Conservation (phyloP, 2,888 invertebrate species). For the Nebria brevicollis region DNA sequence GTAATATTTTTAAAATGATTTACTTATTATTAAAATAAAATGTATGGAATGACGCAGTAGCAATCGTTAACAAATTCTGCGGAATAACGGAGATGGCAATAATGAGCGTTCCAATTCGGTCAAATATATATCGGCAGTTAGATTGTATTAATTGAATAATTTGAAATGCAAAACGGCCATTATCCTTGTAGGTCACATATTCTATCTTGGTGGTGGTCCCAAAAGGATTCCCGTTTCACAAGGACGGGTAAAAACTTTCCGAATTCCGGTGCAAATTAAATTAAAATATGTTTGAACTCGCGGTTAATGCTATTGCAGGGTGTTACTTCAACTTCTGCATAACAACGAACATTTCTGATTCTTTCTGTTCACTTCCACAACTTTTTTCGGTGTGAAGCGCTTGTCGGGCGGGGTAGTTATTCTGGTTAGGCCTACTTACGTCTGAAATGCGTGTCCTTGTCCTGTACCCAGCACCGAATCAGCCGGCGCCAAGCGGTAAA, state of each 20-base stretch:
- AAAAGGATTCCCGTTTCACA: conserved; percentile 9
- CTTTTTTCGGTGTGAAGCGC: not conserved
- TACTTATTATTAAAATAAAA: not conserved
- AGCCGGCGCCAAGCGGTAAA: conserved; percentile 35
- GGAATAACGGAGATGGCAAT: conserved; percentile 16
- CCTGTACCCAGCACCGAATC: conserved; percentile 11
- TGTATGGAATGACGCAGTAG: not conserved
- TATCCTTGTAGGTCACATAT: conserved; percentile 46
- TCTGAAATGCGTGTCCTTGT: conserved; percentile 24
- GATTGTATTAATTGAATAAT: conserved; percentile 47
- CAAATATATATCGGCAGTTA: conserved; percentile 43
- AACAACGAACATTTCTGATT: not conserved
- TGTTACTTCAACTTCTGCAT: conserved; percentile 2
- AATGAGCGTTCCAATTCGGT: conserved; percentile 35
- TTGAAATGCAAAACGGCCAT: conserved; percentile 46
- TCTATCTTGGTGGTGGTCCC: conserved; percentile 33
- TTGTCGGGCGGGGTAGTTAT: conserved; percentile 7
- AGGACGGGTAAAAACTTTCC: conserved; percentile 29
- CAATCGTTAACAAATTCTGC: not conserved
- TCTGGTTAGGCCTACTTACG: conserved; percentile 24
- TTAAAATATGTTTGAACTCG: conserved; percentile 34
- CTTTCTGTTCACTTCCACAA: not conserved
- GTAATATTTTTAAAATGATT: not conserved
- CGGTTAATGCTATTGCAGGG: conserved; percentile 12
- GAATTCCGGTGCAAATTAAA: conserved; percentile 41